Conservation (phyloP, 2,113 vertebrate genomes). For the Romanogobio albipinnatus region DNA sequence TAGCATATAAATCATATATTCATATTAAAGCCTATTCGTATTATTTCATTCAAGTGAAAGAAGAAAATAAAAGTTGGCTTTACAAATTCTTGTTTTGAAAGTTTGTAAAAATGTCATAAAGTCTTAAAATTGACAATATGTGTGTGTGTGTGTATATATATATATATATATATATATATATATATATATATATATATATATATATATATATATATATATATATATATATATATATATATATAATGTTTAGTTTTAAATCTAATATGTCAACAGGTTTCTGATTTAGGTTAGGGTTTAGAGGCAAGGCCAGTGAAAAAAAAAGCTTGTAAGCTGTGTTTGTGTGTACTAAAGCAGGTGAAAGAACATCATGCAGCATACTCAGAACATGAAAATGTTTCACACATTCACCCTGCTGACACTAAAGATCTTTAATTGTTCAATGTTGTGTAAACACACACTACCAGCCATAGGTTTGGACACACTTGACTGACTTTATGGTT, state of each 20-base stretch:
- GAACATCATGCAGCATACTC: background rate
- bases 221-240: no score
- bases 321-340: background rate
- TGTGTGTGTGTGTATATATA: no score
- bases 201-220: no score
- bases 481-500: conserved; percentile 3
- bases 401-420: background rate
- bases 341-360: background rate
- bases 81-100: background rate
- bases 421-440: background rate
- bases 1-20: no score
- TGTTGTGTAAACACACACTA: conserved; percentile 15
- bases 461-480: background rate
- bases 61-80: no score
- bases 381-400: background rate
- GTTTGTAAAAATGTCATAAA: no score
- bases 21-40: no score
- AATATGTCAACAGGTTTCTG: background rate
- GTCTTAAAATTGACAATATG: no score
- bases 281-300: background rate
- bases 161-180: no score
- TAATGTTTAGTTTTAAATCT: no score
- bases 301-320: background rate
- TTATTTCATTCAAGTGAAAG: no score
- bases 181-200: no score